These are phyloP conservation scores for Folsomia candida DNA, from an alignment of 2,888 invertebrate genomes.

Conservation along the genomic window DNA sequence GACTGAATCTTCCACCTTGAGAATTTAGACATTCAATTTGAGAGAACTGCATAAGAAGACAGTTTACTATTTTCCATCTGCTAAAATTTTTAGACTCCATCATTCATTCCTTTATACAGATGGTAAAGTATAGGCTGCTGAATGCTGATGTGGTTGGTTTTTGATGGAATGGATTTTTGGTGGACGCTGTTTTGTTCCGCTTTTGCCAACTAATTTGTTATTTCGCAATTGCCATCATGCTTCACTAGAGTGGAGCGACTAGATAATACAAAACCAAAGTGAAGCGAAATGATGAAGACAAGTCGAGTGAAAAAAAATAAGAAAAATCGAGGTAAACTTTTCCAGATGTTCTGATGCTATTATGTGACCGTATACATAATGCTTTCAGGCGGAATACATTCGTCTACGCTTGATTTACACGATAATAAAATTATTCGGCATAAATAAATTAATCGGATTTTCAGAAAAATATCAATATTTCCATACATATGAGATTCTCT, in stretches of 20 bases:
- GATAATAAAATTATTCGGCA: background rate
- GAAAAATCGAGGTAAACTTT: background rate
- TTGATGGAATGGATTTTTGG: background rate
- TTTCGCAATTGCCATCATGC: background rate
- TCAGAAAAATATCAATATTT: too few species aligned
- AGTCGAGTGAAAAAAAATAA: background rate
- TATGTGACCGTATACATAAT: too few species aligned
- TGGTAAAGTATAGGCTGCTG: background rate
- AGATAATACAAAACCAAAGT: background rate
- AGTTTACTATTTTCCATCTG: background rate
- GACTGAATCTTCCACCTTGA: background rate
- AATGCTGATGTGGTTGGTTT: background rate
- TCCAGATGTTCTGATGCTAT: background rate
- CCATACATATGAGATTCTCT: too few species aligned
- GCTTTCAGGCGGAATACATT: too few species aligned
- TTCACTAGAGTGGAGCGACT: background rate
- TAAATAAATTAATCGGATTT: too few species aligned
- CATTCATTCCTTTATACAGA: background rate
- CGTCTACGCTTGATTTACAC: background rate
- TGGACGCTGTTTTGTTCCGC: background rate
- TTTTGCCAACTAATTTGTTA: slow-evolving; percentile 3
- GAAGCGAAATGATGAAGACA: background rate
- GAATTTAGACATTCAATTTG: background rate
- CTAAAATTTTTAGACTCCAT: background rate
- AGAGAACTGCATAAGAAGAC: background rate